These are phyloP conservation scores for Phasia obesa DNA, from an alignment of 2,888 invertebrate genomes.

Conservation along the genomic window DNA sequence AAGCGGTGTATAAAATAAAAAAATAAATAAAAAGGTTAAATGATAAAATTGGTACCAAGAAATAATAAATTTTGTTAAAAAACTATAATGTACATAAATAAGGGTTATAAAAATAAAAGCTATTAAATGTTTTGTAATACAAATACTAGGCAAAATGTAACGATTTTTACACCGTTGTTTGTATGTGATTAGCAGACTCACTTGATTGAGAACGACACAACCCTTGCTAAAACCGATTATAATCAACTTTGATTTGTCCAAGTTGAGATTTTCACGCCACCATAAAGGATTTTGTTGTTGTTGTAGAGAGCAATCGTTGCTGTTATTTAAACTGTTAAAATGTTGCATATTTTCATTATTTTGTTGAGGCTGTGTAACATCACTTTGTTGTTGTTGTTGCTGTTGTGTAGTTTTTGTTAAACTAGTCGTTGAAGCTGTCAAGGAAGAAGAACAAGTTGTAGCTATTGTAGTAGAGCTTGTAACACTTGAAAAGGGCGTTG, in stretches of 20 bases:
- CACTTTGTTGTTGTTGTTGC: slow-evolving; percentile 52
- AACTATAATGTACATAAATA: background rate
- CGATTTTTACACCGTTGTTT: slow-evolving; percentile 80
- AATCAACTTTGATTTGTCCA: slow-evolving; percentile 85
- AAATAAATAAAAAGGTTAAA: no score
- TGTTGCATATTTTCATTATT: slow-evolving; percentile 73
- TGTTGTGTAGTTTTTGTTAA: slow-evolving; percentile 52
- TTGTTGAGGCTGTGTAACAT: slow-evolving; percentile 61
- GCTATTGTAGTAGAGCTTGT: slow-evolving; percentile 42
- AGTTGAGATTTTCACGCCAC: slow-evolving; percentile 85
- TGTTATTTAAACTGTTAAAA: slow-evolving; percentile 72
- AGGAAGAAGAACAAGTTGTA: slow-evolving; percentile 53
- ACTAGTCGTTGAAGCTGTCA: slow-evolving; percentile 49
- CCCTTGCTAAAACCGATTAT: slow-evolving; percentile 96
- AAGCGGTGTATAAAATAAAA: no score
- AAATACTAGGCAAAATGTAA: slow-evolving; percentile 68
- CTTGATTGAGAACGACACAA: slow-evolving; percentile 93
- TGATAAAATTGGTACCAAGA: no score
- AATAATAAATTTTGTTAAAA: background rate
- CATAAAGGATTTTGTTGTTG: slow-evolving; percentile 83
- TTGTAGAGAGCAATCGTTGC: slow-evolving; percentile 72
- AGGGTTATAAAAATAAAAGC: background rate
- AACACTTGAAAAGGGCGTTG: slow-evolving; percentile 39
- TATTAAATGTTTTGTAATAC: background rate
- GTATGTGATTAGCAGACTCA: slow-evolving; percentile 77